Evolutionary conservation across 2,888 invertebrate species (phyloP).

Genomic region (Idaea straminata): DNA sequence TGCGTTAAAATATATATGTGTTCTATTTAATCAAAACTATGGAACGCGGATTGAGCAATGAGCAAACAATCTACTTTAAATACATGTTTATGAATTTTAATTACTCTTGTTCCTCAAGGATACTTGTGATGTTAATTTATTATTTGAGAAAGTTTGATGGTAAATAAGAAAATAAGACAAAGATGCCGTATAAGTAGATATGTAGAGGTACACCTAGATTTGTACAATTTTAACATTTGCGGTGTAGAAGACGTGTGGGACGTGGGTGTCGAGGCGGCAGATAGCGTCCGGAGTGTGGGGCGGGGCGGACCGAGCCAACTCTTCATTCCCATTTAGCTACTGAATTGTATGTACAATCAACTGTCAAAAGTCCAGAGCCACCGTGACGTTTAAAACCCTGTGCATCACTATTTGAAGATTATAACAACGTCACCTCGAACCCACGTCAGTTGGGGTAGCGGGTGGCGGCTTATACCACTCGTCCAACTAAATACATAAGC

Average conservation of each 20-base stretch:
- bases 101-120: not conserved
- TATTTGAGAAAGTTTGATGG: not conserved
- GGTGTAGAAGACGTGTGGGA: slow-evolving; percentile 64
- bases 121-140: too few relatives aligned
- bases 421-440: slow-evolving; percentile 23
- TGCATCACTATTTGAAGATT: too few relatives aligned
- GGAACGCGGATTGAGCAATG: slow-evolving; percentile 18
- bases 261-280: slow-evolving; percentile 59
- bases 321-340: slow-evolving; percentile 77
- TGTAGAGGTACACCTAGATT: slow-evolving; percentile 16
- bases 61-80: slow-evolving; percentile 5
- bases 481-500: too few relatives aligned
- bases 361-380: too few relatives aligned
- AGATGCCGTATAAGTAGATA: not conserved
- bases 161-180: not conserved
- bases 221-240: slow-evolving; percentile 48
- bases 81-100: not conserved
- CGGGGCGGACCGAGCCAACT: slow-evolving; percentile 57
- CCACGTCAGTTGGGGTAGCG: too few relatives aligned
- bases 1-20: slow-evolving; percentile 28
- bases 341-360: slow-evolving; percentile 59
- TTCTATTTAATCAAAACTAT: slow-evolving; percentile 20
- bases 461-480: too few relatives aligned
- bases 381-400: too few relatives aligned
- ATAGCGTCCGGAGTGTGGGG: slow-evolving; percentile 50